Base-by-base conservation (phyloP, 2,888 invertebrate genomes). In the Meiosimyza decipiens region DNA sequence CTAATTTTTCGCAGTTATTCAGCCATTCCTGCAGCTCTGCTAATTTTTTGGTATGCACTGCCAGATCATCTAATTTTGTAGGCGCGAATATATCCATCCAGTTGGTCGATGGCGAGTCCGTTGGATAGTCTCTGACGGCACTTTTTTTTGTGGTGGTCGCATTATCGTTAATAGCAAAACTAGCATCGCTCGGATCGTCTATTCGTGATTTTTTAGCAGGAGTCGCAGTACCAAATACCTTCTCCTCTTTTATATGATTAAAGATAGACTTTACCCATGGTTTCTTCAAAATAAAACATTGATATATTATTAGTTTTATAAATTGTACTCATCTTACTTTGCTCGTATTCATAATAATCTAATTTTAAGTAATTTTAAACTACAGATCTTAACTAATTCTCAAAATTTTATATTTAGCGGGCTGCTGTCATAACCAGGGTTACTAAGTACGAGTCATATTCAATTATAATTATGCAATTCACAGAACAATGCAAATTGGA, bases 21-120 rank as follows among this genome's bases (percentile, higher is more conserved):
- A 95, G 79, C 94, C 94, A 95, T 40, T 89, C 88, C 79, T 92
- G 90, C 52, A 95, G 88, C 86, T 94, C 94, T 79, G 89, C 89
- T 4, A 94, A 85, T 86, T 95, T 95, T 84, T 93, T 95, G 73
- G 89, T 87, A 82, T 95, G 91, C 6, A 95, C 91, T 57, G 93
- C 93, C 68, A 95, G 87, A 64, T 94, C 94, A 57, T 89, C 88
- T 3, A 89, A 84, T 40, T 80, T 85, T 49, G 83, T 85, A 0
- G 93, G 94, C 59, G 89, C 88, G 84, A 93, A 90, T 75, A 86
- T 87, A 75, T 90, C 89, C 79, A 91, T 88, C 90, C 92, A 92
- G 85, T 91, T 90, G 55, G 67, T 50, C 18, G 62, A 40, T 16
- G 6, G 40, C 51, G 28, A 28, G 15, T 6, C 7, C 15, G 15